Conservation (phyloP, 2,888 invertebrate genomes). For the Drosophila prostipennis region DNA sequence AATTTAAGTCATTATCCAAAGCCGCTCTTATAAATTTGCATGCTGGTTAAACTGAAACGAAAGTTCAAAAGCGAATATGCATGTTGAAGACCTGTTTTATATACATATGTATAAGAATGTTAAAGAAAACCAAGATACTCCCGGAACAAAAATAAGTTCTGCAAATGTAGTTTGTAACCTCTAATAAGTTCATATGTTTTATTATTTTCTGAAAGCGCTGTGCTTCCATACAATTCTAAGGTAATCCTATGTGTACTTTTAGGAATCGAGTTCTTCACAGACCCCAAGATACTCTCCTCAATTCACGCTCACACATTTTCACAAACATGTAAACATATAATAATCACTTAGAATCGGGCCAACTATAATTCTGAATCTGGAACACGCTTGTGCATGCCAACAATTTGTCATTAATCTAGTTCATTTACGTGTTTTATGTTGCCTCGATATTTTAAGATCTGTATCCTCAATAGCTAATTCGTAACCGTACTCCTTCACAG, state of each 20-base stretch:
- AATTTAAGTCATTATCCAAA: constrained; percentile 26
- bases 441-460: background rate
- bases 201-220: no score
- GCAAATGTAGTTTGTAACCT: no score
- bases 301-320: background rate
- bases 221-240: background rate
- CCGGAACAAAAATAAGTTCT: background rate
- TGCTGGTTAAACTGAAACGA: constrained; percentile 22
- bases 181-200: no score
- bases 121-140: background rate
- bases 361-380: constrained; percentile 51
- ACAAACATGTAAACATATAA: constrained; percentile 6
- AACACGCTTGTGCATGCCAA: constrained; percentile 71
- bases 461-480: constrained; percentile 8
- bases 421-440: constrained; percentile 60
- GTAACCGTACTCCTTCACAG: constrained; percentile 84
- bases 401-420: constrained; percentile 49
- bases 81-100: background rate
- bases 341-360: constrained; percentile 37
- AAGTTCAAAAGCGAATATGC: constrained; percentile 12
- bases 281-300: background rate
- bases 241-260: background rate
- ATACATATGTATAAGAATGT: background rate
- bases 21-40: constrained; percentile 34
- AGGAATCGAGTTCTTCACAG: background rate